Base-by-base conservation (phyloP, 92 coral and sea anemone species). In the Ricordea florida region DNA sequence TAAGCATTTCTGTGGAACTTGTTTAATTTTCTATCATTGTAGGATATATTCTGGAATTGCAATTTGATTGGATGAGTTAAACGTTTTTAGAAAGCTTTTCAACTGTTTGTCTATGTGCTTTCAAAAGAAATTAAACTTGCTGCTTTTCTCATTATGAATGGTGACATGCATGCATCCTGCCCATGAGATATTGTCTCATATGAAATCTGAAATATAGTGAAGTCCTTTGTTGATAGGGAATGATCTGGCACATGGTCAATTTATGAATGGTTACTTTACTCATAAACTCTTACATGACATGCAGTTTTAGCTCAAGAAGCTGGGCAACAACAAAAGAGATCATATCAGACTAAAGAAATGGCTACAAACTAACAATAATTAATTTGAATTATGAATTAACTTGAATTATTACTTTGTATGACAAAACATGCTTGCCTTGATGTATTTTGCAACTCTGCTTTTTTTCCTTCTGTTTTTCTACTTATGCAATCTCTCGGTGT, bases 391-490 rank as follows among this genome's bases (percentile, higher is more conserved):
- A 33, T 31, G 16, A 58, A 35, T 32, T 32, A 58, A 35, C 23
- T 32, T 58, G 65, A 58, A 58, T 33, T 58, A 33, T 73, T 58
- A 43, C 41, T 59, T 73, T 73, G 43, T 73, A 73, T 27, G 62
- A 44, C 47, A 63, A 52, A 58, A 73, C 76, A 68, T 68, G 62
- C 76, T 68, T 68, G 55, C 10, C 55, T 47, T 47, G 28, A 47
- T 47, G 55, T 47, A 47, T 22, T 47, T 58, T 58, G n/a, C 31
- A 31, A 35, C 66, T n/a, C n/a, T n/a, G n/a, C n/a, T n/a, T n/a
- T n/a, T n/a, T n/a, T n/a, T n/a, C n/a, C n/a, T 6, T 55, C 27
- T 70, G 32, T 41, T 41, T 64, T 64, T 35, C 49, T 38, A 38
- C 45, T 18, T 22, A 64, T 64, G 72, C 51, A 64, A 41, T 49